Percentiles rank a stretch among this genome's conserved stretches.
These are phyloP conservation scores for Agrochola lychnidis DNA, from an alignment of 2,888 invertebrate species.

Conservation along the genomic window DNA sequence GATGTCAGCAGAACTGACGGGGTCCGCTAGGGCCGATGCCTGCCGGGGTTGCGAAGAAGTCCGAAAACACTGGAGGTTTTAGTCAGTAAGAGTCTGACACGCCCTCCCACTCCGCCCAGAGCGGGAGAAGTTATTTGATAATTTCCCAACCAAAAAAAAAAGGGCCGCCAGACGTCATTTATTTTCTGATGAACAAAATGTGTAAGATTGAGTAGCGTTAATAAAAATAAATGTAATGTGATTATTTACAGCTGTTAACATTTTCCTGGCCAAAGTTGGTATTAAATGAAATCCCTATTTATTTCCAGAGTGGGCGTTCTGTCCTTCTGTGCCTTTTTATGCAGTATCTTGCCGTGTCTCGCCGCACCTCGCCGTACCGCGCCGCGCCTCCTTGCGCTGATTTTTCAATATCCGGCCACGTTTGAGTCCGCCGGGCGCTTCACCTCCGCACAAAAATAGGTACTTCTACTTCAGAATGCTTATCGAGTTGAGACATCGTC, in stretches of 20 bases:
- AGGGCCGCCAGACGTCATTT: too few relatives aligned
- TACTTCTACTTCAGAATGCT: constrained; percentile 33
- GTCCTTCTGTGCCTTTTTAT: constrained; percentile 17
- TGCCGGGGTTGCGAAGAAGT: too few relatives aligned
- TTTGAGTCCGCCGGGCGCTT: constrained; percentile 7
- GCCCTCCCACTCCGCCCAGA: too few relatives aligned
- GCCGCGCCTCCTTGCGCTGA: constrained; percentile 17
- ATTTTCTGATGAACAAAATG: too few relatives aligned
- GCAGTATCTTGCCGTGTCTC: not conserved
- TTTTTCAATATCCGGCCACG: constrained; percentile 63
- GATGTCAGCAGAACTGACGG: too few relatives aligned
- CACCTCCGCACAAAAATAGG: constrained; percentile 33
- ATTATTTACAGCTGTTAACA: not conserved
- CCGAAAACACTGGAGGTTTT: too few relatives aligned
- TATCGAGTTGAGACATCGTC: constrained; percentile 42
- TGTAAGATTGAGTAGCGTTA: too few relatives aligned
- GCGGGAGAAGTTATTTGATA: too few relatives aligned
- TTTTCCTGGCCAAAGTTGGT: not conserved
- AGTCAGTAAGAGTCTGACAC: too few relatives aligned
- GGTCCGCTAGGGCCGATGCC: too few relatives aligned
- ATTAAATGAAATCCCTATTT: not conserved
- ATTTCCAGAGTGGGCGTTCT: constrained; percentile 4
- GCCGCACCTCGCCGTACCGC: not conserved
- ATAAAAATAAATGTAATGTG: too few relatives aligned
- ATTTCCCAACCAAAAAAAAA: too few relatives aligned